Evolutionary conservation across 2,797 vertebrate genomes (phyloP).

Genomic region (Odontamblyopus lacepedii): DNA sequence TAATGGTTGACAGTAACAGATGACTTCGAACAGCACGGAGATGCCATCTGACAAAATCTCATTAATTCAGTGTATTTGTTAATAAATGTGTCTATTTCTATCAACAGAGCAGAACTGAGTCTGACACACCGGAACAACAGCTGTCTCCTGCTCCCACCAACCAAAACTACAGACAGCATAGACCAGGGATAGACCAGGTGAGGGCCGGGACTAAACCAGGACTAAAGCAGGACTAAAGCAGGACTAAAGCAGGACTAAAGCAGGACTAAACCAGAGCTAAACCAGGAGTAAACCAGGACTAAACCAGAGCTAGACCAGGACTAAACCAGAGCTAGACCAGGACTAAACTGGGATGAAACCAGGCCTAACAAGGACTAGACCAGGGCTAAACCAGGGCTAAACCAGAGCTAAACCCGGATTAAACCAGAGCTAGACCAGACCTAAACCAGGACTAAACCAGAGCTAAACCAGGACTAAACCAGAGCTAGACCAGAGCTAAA

Average conservation of each 20-base stretch:
- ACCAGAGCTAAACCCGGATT: neutral
- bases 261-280: neutral
- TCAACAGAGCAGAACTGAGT: conserved; percentile 10
- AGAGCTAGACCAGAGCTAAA: neutral
- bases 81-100: conserved; percentile 5
- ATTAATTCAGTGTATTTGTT: conserved; percentile 6
- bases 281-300: neutral
- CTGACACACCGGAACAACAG: conserved; percentile 1
- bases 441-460: neutral
- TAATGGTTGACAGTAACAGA: conserved; percentile 5
- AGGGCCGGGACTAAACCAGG: neutral
- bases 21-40: conserved; percentile 2
- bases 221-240: neutral
- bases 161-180: neutral
- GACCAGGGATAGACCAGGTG: neutral
- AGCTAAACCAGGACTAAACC: neutral
- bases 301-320: neutral
- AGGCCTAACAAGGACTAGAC: neutral
- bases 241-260: neutral
- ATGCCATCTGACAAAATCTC: conserved; percentile 7
- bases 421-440: neutral
- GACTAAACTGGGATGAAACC: neutral
- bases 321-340: neutral
- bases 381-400: neutral
- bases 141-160: neutral